Percentiles rank a stretch among this genome's conserved stretches.
phyloP scores from a whole-genome alignment of 1,140 invertebrate species.

The Neuroterus valhalla region DNA sequence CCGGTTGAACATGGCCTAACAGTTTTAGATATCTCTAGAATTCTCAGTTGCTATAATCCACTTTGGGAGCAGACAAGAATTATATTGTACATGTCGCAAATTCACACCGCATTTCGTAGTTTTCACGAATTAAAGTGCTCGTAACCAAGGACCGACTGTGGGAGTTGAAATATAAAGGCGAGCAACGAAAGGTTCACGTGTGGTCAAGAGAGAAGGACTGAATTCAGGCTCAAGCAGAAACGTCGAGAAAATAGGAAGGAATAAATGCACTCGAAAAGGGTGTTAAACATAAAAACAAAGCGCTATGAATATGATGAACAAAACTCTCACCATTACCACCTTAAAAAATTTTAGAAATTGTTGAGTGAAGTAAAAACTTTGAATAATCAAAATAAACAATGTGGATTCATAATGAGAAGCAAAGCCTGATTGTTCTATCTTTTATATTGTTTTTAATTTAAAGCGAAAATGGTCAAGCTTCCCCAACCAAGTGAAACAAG shows the following conservation, averaged over 20 bases:
- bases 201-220: not conserved
- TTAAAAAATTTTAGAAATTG: too few species aligned
- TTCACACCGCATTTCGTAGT: constrained; percentile 50
- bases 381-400: too few species aligned
- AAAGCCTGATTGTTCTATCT: too few species aligned
- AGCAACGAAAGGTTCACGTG: not conserved
- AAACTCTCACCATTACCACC: too few species aligned
- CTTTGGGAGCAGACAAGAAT: constrained; percentile 64
- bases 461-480: too few species aligned
- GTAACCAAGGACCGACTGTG: constrained; percentile 8
- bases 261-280: not conserved
- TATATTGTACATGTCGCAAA: constrained; percentile 65
- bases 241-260: not conserved
- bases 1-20: not conserved
- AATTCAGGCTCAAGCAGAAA: too few species aligned
- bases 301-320: too few species aligned
- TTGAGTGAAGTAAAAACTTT: too few species aligned
- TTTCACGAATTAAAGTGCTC: constrained; percentile 34
- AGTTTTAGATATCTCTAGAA: not conserved
- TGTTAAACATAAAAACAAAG: too few species aligned
- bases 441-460: too few species aligned
- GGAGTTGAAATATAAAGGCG: constrained; percentile 6
- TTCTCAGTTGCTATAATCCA: constrained; percentile 56
- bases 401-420: too few species aligned
- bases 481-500: constrained; percentile 36